Evolutionary conservation across 2,113 vertebrate genomes (phyloP), one percentile per base, ranked within the genome.

Genomic region (Apodemus speciosus): DNA sequence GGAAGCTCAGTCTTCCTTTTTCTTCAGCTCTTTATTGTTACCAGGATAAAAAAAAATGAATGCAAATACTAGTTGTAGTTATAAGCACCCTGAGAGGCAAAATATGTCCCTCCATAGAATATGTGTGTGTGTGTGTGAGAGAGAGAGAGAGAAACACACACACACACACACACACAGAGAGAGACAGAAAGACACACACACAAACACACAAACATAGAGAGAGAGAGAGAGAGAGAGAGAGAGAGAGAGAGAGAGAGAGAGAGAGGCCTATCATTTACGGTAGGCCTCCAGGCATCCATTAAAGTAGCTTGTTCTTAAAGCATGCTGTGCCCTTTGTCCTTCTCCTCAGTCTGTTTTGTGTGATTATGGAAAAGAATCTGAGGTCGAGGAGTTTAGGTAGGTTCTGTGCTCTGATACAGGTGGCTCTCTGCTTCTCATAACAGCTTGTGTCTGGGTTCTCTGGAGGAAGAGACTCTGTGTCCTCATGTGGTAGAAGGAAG

Each of bases 81-180:
- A 35, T 49, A 40, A 75, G 14, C 21, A 49, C 14, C 3, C 1
- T 20, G 35, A 25, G 40, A 11, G 11, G 0, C 21, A 30, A 9
- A 1, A 14, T 0, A 14, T 5, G 21, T 16, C 51, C 66, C 27
- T 35, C 32, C 1, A 43, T 62, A 6, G n/a, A 3, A 18, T 9
- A 9, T 21, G 0, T 60, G 38, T 25, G 11, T 66, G 64, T 66
- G 64, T 46, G 25, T 27, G 40, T 5, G 9, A 27, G 9, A 11
- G 62, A 14, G 64, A 15, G 4, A 13, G 1, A 14, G 62, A 30
- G 27, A 30, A 3, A 32, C 3, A 10, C 1, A 13, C 27, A 30
- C 60, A 58, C 43, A 49, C 18, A 58, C 18, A 58, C 3, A 58
- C 9, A 62, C 8, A 11, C n/a, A n/a, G n/a, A 32, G 1, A 46